A percentile compares a stretch with the other conserved stretches of the same genome.
Evolutionary conservation across 2,888 invertebrate species (phyloP).

Genomic region (Cerastoderma edule): DNA sequence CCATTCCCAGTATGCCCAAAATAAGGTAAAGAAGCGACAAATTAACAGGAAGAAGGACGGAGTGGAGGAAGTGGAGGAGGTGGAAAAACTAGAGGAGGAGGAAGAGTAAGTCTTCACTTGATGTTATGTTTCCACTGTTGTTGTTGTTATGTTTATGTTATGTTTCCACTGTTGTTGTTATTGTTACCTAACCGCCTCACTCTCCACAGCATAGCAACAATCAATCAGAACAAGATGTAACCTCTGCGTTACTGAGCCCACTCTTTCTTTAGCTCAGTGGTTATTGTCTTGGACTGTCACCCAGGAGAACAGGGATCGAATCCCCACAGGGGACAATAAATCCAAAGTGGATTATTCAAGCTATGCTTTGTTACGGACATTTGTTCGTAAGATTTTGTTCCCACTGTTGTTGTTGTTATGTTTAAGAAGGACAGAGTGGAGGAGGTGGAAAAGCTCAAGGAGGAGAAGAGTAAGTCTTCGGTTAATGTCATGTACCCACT

Average conservation of each 20-base stretch:
- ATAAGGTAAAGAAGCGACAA: slow-evolving; percentile 57
- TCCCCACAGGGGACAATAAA: too few relatives aligned
- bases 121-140: not conserved
- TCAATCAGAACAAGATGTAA: too few relatives aligned
- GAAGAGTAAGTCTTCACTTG: slow-evolving; percentile 37
- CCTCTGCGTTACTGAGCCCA: too few relatives aligned
- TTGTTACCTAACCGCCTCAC: too few relatives aligned
- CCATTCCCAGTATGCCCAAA: slow-evolving; percentile 66
- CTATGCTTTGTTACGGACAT: too few relatives aligned
- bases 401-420: too few relatives aligned
- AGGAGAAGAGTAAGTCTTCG: slow-evolving; percentile 40
- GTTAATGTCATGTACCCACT: not conserved
- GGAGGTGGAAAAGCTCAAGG: slow-evolving; percentile 49
- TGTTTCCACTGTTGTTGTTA: not conserved
- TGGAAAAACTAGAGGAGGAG: slow-evolving; percentile 46
- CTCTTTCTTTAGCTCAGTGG: too few relatives aligned
- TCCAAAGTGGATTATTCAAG: too few relatives aligned
- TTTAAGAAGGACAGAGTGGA: slow-evolving; percentile 48
- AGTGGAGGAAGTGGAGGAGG: slow-evolving; percentile 49
- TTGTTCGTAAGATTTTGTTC: too few relatives aligned
- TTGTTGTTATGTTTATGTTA: not conserved
- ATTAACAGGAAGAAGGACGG: slow-evolving; percentile 49
- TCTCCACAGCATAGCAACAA: too few relatives aligned
- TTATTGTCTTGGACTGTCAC: too few relatives aligned
- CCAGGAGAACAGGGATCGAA: too few relatives aligned